phyloP scores from a whole-genome alignment of 2,113 vertebrate species.

The Pristiophorus japonicus region DNA sequence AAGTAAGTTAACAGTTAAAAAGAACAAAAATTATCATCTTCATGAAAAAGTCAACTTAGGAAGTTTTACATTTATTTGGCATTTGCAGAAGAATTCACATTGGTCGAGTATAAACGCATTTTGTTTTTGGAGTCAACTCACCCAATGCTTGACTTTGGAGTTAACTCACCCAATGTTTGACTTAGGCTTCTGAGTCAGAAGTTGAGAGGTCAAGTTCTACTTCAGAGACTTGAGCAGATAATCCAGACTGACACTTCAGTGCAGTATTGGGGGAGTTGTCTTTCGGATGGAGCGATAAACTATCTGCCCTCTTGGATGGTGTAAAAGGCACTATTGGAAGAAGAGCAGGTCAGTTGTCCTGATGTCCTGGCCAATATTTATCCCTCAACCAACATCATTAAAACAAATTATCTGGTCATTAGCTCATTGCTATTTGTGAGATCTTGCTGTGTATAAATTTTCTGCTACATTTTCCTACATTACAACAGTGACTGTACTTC shows the following conservation, averaged over 20 bases:
- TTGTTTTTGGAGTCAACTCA: background rate
- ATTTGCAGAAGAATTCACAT: background rate
- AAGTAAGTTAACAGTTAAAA: background rate
- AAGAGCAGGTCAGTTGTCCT: background rate
- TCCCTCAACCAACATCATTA: background rate
- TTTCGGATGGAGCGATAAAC: background rate
- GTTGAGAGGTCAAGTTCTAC: background rate
- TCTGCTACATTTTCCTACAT: background rate
- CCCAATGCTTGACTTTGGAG: background rate
- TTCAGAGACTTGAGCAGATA: background rate
- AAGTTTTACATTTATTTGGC: background rate
- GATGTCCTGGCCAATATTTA: background rate
- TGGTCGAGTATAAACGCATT: background rate
- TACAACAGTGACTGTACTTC: background rate
- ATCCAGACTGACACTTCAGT: background rate
- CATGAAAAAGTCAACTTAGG: background rate
- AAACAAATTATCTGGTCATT: background rate
- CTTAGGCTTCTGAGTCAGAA: background rate
- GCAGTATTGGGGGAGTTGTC: background rate
- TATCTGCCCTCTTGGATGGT: background rate
- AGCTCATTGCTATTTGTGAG: background rate
- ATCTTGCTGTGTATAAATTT: background rate
- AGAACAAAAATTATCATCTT: background rate
- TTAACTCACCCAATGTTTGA: background rate
- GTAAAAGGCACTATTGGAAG: background rate